Percentiles rank a stretch among this genome's conserved stretches.
Conservation (phyloP, 2,888 invertebrate species). For the Athrips mouffetella region DNA sequence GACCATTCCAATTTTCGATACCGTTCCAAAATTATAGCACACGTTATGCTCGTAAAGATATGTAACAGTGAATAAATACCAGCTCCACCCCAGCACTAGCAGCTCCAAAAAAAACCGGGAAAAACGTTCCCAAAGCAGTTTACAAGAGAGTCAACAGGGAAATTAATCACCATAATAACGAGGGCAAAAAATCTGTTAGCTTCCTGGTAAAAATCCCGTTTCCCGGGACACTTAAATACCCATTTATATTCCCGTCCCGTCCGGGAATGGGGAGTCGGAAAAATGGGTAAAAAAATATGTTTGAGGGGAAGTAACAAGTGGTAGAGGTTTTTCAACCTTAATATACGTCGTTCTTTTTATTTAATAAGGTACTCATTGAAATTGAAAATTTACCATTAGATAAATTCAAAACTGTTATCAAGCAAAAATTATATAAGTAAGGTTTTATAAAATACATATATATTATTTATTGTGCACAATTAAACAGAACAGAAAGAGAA, state of each 20-base stretch:
- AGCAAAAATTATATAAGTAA: no score
- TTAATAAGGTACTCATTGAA: no score
- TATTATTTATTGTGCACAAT: no score
- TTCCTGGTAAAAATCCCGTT: conserved; percentile 42
- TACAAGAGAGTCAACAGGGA: conserved; percentile 36
- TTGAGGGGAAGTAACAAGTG: conserved; percentile 1
- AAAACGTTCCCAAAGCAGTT: conserved; percentile 28
- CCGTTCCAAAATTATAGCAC: neutral
- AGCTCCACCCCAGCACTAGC: neutral
- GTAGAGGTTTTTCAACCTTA: neutral
- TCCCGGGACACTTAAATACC: conserved; percentile 43
- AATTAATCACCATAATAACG: conserved; percentile 52
- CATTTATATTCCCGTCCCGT: no score
- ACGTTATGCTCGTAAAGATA: no score
- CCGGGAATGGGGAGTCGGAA: no score
- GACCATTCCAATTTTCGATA: neutral
- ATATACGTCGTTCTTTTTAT: no score
- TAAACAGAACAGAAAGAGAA: no score
- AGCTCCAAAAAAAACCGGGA: conserved; percentile 23
- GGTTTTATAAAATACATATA: no score
- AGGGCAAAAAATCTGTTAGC: conserved; percentile 55
- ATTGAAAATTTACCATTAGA: no score
- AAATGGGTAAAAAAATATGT: neutral
- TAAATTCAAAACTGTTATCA: no score
- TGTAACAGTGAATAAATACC: neutral